Conservation (phyloP, 1,140 invertebrate genomes). For the Lycorma delicatula region DNA sequence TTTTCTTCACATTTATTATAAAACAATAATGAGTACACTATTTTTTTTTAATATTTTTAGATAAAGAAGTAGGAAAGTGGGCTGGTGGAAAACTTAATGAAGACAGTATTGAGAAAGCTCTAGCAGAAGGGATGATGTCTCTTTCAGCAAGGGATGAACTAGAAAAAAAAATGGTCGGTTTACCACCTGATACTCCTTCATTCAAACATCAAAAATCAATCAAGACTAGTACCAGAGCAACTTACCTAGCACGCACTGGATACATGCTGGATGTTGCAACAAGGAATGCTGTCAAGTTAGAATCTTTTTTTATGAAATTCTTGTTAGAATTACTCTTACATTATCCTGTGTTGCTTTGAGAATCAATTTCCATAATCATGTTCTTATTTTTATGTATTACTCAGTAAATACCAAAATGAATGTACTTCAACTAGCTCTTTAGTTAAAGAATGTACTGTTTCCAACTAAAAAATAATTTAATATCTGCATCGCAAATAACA, state of each 20-base stretch:
- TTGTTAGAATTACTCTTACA: no score
- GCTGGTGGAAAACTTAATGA: slow-evolving; percentile 28
- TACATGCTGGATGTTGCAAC: slow-evolving; percentile 57
- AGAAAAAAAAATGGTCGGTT: slow-evolving; percentile 38
- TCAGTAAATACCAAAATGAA: no score
- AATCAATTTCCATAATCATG: no score
- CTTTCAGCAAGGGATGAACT: slow-evolving; percentile 43
- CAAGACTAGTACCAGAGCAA: slow-evolving; percentile 47
- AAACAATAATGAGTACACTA: no score
- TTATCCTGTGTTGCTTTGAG: no score
- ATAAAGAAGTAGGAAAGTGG: slow-evolving; percentile 1
- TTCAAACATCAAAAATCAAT: slow-evolving; percentile 57
- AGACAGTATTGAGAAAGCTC: slow-evolving; percentile 37
- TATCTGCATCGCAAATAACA: no score
- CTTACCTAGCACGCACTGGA: slow-evolving; percentile 49
- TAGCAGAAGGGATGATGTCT: slow-evolving; percentile 46
- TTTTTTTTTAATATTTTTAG: not conserved
- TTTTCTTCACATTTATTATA: no score
- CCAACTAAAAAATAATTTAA: no score
- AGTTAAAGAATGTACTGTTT: no score
- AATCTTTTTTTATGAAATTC: no score
- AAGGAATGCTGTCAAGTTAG: slow-evolving; percentile 39
- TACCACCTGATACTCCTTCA: slow-evolving; percentile 50
- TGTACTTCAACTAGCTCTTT: no score
- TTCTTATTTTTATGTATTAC: no score